A percentile compares a stretch with the other conserved stretches of the same genome.
phyloP scores from a whole-genome alignment of 2,113 vertebrate species.

The Percina caprodes region DNA sequence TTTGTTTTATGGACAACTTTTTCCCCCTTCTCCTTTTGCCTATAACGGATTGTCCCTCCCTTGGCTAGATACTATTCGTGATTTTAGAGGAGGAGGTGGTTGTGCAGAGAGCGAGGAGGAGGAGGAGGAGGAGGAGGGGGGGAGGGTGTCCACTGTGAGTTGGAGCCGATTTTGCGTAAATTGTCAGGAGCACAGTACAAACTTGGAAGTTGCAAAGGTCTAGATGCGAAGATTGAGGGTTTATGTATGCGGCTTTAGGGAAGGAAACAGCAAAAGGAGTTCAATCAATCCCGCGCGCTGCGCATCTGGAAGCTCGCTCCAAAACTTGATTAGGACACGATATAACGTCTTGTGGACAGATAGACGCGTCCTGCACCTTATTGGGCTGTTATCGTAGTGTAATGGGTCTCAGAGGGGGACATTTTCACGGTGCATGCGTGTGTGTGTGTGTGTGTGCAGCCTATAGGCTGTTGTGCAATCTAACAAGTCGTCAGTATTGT shows the following conservation, averaged over 20 bases:
- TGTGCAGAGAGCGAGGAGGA: conserved; percentile 19
- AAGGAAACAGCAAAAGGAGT: conserved; percentile 41
- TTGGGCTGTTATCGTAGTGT: conserved; percentile 34
- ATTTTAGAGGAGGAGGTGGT: conserved; percentile 71
- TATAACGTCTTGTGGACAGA: conserved; percentile 45
- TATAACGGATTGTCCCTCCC: conserved; percentile 84
- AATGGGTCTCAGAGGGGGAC: conserved; percentile 38
- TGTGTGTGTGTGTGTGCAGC: conserved; percentile 25
- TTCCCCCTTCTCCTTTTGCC: conserved; percentile 47
- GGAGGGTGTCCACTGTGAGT: conserved; percentile 72
- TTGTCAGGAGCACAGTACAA: conserved; percentile 82
- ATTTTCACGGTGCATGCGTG: conserved; percentile 49
- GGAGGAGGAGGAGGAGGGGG: neutral
- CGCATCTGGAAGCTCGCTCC: conserved; percentile 69
- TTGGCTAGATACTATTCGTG: conserved; percentile 85
- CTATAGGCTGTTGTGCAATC: conserved; percentile 78
- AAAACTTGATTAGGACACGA: conserved; percentile 70
- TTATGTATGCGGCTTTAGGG: conserved; percentile 38
- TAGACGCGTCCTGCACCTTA: conserved; percentile 48
- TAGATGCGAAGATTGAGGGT: conserved; percentile 35
- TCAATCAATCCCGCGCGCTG: conserved; percentile 53
- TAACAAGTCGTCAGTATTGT: conserved; percentile 79
- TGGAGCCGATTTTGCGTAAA: conserved; percentile 81
- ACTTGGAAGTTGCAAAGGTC: conserved; percentile 77
- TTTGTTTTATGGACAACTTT: conserved; percentile 84